Conservation (phyloP, 1,140 invertebrate species). For the Stegodyphus dumicola region DNA sequence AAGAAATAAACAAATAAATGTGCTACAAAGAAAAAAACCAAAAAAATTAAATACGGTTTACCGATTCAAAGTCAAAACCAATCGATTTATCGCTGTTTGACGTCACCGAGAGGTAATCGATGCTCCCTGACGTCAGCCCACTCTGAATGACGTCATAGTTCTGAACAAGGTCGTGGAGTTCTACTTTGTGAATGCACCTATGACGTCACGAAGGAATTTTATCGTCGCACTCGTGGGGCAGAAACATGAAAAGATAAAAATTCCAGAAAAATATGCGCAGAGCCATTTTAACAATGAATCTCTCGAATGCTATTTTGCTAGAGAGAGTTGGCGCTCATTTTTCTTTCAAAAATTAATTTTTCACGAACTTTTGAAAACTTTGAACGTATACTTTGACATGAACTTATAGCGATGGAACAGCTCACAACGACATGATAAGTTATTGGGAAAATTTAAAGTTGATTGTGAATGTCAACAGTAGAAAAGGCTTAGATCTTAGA, state of each 20-base stretch:
- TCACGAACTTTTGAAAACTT: no score
- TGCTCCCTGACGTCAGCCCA: constrained; percentile 45
- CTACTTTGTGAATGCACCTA: constrained; percentile 49
- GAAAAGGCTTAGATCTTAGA: no score
- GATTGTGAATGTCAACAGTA: no score
- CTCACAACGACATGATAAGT: no score
- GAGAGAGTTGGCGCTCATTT: no score
- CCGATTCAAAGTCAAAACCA: constrained; percentile 42
- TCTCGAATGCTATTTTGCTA: not conserved
- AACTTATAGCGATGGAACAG: no score
- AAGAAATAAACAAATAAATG: no score
- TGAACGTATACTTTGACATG: no score
- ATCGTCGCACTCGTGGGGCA: constrained; percentile 1
- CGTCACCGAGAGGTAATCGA: constrained; percentile 39
- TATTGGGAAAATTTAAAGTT: no score
- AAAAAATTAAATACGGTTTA: constrained; percentile 39
- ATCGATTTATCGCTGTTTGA: constrained; percentile 53
- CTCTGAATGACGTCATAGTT: constrained; percentile 35
- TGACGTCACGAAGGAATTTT: constrained; percentile 44
- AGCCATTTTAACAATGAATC: constrained; percentile 48
- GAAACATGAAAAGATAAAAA: constrained; percentile 14
- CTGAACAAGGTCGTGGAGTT: constrained; percentile 49
- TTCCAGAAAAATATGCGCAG: constrained; percentile 42
- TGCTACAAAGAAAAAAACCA: not conserved
- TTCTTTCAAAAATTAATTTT: no score